phyloP scores from a whole-genome alignment of 1,140 invertebrate genomes.

The Magallana gigas region DNA sequence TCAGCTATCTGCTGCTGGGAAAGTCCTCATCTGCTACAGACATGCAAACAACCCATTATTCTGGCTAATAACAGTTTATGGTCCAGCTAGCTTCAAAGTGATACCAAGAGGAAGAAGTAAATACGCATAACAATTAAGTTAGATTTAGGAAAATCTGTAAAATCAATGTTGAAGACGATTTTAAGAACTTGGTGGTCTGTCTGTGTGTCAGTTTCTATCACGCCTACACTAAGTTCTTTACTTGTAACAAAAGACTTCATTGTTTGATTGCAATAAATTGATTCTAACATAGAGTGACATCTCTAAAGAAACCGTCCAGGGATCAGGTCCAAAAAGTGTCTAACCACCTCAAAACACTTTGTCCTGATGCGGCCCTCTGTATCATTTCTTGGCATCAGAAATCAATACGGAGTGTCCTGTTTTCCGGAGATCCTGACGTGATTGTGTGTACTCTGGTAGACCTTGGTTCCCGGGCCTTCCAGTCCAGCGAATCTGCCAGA shows the following conservation, averaged over 20 bases:
- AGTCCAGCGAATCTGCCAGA: too few relatives aligned
- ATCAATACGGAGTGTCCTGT: background rate
- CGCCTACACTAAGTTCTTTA: too few relatives aligned
- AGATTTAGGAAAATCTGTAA: background rate
- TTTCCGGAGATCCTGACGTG: background rate
- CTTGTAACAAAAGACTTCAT: too few relatives aligned
- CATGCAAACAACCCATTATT: constrained; percentile 13
- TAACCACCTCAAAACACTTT: background rate
- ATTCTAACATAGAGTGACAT: too few relatives aligned
- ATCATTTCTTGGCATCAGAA: background rate
- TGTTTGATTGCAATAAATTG: too few relatives aligned
- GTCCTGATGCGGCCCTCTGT: background rate
- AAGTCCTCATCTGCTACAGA: background rate
- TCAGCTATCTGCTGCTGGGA: background rate
- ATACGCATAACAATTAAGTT: background rate
- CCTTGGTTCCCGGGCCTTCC: too few relatives aligned
- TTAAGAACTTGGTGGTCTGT: background rate
- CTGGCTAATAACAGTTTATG: constrained; percentile 11
- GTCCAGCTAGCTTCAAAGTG: background rate
- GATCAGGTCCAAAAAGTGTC: background rate
- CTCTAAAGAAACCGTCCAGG: too few relatives aligned
- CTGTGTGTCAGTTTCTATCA: background rate
- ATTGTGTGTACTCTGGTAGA: too few relatives aligned
- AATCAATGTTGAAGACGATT: background rate
- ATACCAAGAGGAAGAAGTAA: background rate